Evolutionary conservation across 2,888 invertebrate species (phyloP).

Genomic region (Leptodirus hochenwartii): DNA sequence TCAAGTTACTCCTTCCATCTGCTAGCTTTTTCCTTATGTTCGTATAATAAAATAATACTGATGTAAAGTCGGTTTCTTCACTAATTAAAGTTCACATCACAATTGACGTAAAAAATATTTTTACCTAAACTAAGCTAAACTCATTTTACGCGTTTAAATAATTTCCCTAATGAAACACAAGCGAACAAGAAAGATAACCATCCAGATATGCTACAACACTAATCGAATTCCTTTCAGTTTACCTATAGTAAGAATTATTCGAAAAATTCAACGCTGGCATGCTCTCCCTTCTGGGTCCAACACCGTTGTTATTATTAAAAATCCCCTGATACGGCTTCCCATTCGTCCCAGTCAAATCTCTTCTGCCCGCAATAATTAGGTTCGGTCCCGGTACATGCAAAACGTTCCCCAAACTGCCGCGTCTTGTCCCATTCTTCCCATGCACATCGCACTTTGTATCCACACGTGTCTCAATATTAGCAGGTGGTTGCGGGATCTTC

Average conservation of each 20-base stretch:
- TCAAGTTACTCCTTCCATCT: too few relatives aligned
- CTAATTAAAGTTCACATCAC: too few relatives aligned
- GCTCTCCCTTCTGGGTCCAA: constrained; percentile 29
- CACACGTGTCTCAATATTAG: constrained; percentile 34
- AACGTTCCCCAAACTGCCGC: constrained; percentile 39
- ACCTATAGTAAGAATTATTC: constrained; percentile 20
- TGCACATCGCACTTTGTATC: constrained; percentile 57
- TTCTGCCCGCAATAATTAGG: constrained; percentile 27
- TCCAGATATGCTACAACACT: too few relatives aligned
- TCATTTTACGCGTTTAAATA: too few relatives aligned
- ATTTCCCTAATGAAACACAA: too few relatives aligned
- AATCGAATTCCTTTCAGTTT: too few relatives aligned
- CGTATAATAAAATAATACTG: too few relatives aligned
- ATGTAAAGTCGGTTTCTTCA: too few relatives aligned
- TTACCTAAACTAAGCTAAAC: too few relatives aligned
- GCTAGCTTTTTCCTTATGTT: too few relatives aligned
- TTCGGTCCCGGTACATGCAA: constrained; percentile 24
- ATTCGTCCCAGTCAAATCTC: constrained; percentile 34
- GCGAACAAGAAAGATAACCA: too few relatives aligned
- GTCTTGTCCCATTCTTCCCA: constrained; percentile 32
- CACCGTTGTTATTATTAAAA: constrained; percentile 28
- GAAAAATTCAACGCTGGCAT: constrained; percentile 25
- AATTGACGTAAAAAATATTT: too few relatives aligned
- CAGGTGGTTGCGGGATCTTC: constrained; percentile 14
- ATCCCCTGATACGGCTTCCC: constrained; percentile 17